Conservation (phyloP, 2,797 vertebrate species). For the Diglossa cyanea region DNA sequence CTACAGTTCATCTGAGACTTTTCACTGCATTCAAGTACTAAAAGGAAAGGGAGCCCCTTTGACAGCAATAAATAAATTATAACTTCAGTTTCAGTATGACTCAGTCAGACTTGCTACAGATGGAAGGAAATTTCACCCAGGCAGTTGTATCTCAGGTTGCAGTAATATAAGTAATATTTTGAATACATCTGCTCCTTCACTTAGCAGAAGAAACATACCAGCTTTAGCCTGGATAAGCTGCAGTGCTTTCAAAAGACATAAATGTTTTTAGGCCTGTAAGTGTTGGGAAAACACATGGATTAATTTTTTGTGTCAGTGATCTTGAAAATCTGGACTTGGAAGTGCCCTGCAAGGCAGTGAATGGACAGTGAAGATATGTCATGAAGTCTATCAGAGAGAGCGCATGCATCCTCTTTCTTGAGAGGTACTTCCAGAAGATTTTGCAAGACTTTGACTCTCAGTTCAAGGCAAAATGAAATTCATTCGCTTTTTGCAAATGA, state of each 20-base stretch:
- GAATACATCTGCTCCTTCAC: neutral
- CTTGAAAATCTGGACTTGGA: neutral
- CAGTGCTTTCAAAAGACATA: neutral
- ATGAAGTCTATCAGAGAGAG: neutral
- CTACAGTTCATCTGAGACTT: neutral
- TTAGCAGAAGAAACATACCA: neutral
- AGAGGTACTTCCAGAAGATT: neutral
- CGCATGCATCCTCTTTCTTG: neutral
- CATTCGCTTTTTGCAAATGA: neutral
- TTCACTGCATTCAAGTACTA: neutral
- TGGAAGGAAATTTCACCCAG: neutral
- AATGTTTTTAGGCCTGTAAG: neutral
- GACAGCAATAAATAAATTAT: neutral
- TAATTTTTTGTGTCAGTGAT: neutral
- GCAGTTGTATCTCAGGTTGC: neutral
- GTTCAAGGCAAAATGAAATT: neutral
- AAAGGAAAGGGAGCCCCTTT: neutral
- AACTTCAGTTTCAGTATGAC: neutral
- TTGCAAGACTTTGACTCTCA: neutral
- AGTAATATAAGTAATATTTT: neutral
- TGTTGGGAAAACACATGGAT: neutral
- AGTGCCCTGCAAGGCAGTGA: neutral
- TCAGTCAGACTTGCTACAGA: neutral
- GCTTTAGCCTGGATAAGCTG: neutral
- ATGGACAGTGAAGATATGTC: neutral